A percentile compares a stretch with the other conserved stretches of the same genome.
These are phyloP conservation scores for Apodemus speciosus DNA, from an alignment of 2,113 vertebrate species.

Conservation along the genomic window DNA sequence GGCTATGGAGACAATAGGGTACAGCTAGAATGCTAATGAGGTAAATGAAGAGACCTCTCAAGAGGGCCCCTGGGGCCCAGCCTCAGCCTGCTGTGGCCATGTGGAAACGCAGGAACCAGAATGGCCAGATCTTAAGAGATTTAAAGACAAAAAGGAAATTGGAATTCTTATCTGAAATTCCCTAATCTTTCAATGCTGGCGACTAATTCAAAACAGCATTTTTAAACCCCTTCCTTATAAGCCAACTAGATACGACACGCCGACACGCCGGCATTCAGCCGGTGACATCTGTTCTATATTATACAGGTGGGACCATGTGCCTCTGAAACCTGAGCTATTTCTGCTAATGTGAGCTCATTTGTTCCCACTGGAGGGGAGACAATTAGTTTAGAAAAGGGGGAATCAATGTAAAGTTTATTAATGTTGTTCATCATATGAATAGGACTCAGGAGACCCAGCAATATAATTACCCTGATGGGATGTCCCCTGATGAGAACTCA, in stretches of 20 bases:
- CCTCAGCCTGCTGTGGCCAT: not conserved
- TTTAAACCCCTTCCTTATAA: not conserved
- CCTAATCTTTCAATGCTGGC: constrained; percentile 48
- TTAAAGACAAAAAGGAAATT: constrained; percentile 45
- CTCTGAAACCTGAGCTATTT: constrained; percentile 48
- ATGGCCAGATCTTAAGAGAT: not conserved
- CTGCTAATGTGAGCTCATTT: constrained; percentile 63
- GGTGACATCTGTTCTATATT: constrained; percentile 60
- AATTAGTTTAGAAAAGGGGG: constrained; percentile 51
- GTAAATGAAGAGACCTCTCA: not conserved
- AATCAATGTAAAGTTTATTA: constrained; percentile 62
- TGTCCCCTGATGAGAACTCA: constrained; percentile 36
- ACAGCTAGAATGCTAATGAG: constrained; percentile 22
- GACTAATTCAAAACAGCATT: constrained; percentile 66
- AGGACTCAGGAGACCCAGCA: constrained; percentile 57
- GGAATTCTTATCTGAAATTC: constrained; percentile 56
- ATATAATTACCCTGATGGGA: constrained; percentile 43
- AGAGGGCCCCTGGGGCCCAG: not conserved
- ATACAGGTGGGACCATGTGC: constrained; percentile 48
- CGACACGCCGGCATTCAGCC: not conserved
- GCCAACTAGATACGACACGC: constrained; percentile 24
- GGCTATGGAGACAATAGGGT: not conserved
- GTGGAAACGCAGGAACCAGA: not conserved
- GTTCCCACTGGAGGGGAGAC: constrained; percentile 60
- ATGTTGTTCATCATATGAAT: constrained; percentile 69